A percentile compares a stretch with the other conserved stretches of the same genome.
Conservation (phyloP, 1,140 invertebrate species). For the Triops cancriformis region DNA sequence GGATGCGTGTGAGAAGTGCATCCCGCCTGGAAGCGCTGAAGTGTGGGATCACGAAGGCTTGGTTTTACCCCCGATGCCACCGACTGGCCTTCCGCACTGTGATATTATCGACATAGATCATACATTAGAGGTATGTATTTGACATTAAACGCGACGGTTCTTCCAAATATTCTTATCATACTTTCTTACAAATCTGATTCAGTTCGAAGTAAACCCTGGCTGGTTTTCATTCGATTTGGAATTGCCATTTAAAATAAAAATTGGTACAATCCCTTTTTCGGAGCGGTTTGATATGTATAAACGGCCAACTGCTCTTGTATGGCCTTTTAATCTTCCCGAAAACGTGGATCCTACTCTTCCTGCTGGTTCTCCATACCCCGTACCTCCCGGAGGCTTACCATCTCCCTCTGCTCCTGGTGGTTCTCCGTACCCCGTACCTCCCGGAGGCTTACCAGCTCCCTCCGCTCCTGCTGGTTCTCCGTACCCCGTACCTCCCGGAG, state of each 20-base stretch:
- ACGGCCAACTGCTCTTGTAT: slow-evolving; percentile 7
- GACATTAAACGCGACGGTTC: background rate
- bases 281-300: slow-evolving; percentile 18
- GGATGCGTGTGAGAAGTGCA: slow-evolving; percentile 19
- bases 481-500: no score
- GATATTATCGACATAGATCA: slow-evolving; percentile 22
- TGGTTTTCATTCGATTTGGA: slow-evolving; percentile 23
- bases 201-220: slow-evolving; percentile 25
- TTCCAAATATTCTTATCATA: no score
- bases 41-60: slow-evolving; percentile 23
- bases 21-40: background rate
- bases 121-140: slow-evolving; percentile 18
- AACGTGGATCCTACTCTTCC: no score
- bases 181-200: background rate
- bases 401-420: no score
- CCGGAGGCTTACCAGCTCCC: no score
- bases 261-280: slow-evolving; percentile 22
- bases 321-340: no score
- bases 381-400: no score
- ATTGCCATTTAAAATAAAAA: slow-evolving; percentile 21
- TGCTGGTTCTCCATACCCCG: no score
- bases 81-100: slow-evolving; percentile 23
- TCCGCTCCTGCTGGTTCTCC: no score
- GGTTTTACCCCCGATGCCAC: slow-evolving; percentile 19
- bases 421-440: no score